Evolutionary conservation across 2,888 invertebrate species (phyloP).

Genomic region (Pemphredon lugubris): DNA sequence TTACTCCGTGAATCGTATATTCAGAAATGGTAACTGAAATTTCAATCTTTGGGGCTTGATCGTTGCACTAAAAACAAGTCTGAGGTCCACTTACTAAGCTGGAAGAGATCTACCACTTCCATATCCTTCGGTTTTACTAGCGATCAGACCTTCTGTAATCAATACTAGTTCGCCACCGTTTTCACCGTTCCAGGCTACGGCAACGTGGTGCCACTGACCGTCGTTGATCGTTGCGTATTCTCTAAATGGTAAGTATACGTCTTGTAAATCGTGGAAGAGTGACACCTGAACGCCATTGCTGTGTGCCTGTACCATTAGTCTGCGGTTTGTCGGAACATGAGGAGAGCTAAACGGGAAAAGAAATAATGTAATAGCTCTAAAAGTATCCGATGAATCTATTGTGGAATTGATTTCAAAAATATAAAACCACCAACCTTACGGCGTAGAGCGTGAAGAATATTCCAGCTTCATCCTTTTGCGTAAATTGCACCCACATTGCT

Average conservation of each 20-base stretch:
- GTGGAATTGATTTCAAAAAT: neutral
- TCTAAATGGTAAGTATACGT: constrained; percentile 94
- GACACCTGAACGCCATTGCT: constrained; percentile 96
- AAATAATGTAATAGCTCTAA: too few relatives aligned
- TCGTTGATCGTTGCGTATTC: constrained; percentile 97
- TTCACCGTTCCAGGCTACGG: constrained; percentile 95
- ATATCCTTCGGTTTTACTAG: constrained; percentile 95
- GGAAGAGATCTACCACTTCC: constrained; percentile 91
- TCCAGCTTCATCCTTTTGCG: constrained; percentile 94
- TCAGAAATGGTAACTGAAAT: neutral
- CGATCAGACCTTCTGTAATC: constrained; percentile 97
- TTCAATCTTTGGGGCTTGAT: too few relatives aligned
- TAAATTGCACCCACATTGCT: constrained; percentile 98
- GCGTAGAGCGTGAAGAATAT: constrained; percentile 96
- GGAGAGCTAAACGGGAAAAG: constrained; percentile 84
- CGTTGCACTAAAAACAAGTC: too few relatives aligned
- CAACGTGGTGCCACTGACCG: constrained; percentile 98
- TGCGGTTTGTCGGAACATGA: constrained; percentile 89
- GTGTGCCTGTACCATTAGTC: constrained; percentile 94
- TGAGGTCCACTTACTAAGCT: constrained; percentile 89
- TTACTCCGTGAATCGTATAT: neutral
- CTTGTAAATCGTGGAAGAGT: constrained; percentile 92
- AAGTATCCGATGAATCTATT: too few relatives aligned
- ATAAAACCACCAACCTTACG: constrained; percentile 85
- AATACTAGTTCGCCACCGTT: constrained; percentile 93